These are phyloP conservation scores for Coboldia fuscipes DNA, from an alignment of 1,140 invertebrate species.

Conservation along the genomic window DNA sequence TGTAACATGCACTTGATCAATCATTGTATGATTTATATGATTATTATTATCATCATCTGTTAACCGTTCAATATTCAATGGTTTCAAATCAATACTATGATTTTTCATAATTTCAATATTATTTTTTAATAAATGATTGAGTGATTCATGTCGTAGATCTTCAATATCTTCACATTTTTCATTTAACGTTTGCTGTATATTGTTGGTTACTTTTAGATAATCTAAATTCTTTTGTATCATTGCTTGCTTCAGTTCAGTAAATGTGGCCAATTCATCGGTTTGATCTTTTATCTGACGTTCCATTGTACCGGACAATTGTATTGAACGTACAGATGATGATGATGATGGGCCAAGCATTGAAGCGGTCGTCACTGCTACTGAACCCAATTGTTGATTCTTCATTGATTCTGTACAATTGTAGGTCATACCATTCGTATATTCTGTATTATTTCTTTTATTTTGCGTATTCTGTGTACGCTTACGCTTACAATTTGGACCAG, in stretches of 20 bases:
- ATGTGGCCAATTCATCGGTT: neutral
- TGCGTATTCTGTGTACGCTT: no score
- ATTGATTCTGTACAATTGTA: no score
- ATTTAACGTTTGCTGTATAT: neutral
- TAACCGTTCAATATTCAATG: neutral
- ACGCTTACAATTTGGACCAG: no score
- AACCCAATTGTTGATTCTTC: no score
- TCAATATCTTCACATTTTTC: neutral
- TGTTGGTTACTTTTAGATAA: neutral
- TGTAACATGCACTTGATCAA: neutral
- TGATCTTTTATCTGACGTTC: neutral
- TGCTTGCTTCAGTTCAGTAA: neutral
- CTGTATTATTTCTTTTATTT: no score
- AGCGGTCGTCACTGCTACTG: no score
- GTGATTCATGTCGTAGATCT: neutral
- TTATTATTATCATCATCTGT: constrained; percentile 1
- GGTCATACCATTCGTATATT: no score
- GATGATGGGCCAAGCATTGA: no score
- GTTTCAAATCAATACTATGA: neutral
- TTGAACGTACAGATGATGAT: no score
- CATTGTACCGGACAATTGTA: no score
- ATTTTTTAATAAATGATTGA: constrained; percentile 1
- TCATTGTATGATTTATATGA: neutral
- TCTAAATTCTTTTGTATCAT: neutral
- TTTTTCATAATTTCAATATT: neutral